A percentile compares a stretch with the other conserved stretches of the same genome.
phyloP scores from a whole-genome alignment of 1,140 invertebrate genomes.

The Saxidomus purpurata region DNA sequence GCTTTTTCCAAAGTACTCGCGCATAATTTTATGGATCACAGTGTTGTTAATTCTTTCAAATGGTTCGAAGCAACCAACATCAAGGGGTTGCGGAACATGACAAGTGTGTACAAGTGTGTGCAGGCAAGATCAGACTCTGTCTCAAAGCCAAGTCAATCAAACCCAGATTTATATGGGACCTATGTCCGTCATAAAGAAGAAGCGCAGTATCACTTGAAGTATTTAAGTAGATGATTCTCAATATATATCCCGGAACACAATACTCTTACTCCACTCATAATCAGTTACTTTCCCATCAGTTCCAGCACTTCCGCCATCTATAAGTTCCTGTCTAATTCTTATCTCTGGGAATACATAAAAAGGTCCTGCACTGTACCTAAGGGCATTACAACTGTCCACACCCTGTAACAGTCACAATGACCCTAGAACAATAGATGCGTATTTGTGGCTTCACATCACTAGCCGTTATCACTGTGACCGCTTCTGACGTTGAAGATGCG shows the following conservation, averaged over 20 bases:
- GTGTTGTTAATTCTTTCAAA: constrained; percentile 63
- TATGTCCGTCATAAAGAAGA: constrained; percentile 86
- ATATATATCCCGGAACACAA: constrained; percentile 48
- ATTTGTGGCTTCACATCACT: constrained; percentile 65
- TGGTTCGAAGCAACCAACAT: constrained; percentile 69
- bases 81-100: constrained; percentile 68
- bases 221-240: constrained; percentile 48
- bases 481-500: constrained; percentile 85
- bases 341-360: constrained; percentile 85
- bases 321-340: constrained; percentile 76
- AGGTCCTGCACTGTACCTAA: constrained; percentile 80
- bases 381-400: constrained; percentile 85
- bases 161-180: constrained; percentile 56
- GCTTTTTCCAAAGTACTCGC: neutral
- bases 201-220: constrained; percentile 75
- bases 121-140: constrained; percentile 69
- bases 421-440: constrained; percentile 83
- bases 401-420: constrained; percentile 85
- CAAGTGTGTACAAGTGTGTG: constrained; percentile 74
- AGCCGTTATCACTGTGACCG: constrained; percentile 68
- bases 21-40: constrained; percentile 27
- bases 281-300: constrained; percentile 16
- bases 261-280: constrained; percentile 54
- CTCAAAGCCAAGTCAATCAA: constrained; percentile 62
- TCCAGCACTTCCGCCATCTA: constrained; percentile 29